A percentile compares a stretch with the other conserved stretches of the same genome.
These are phyloP conservation scores for Drosophila tani DNA, from an alignment of 1,140 invertebrate genomes.

Conservation along the genomic window DNA sequence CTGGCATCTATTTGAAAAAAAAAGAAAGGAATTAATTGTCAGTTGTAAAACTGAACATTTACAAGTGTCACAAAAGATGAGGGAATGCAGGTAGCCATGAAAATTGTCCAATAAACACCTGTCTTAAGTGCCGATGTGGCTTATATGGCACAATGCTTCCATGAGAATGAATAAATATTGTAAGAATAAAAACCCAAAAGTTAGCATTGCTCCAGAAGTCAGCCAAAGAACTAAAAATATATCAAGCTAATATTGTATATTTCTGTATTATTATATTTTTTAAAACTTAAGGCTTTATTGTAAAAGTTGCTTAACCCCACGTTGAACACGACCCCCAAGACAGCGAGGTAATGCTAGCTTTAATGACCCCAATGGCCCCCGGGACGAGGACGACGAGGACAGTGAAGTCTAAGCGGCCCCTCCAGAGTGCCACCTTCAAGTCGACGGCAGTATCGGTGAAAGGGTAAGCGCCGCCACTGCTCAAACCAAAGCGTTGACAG, in stretches of 20 bases:
- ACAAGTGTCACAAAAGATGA: neutral
- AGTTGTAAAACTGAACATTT: slow-evolving; percentile 52
- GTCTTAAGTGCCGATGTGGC: no score
- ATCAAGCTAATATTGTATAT: slow-evolving; percentile 1
- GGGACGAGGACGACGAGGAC: slow-evolving; percentile 1
- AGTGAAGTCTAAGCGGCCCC: neutral
- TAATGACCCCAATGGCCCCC: slow-evolving; percentile 11
- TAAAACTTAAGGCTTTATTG: slow-evolving; percentile 5
- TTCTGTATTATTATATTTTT: slow-evolving; percentile 7
- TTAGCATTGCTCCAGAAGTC: slow-evolving; percentile 16
- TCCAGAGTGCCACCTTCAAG: neutral
- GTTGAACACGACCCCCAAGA: neutral
- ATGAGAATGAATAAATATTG: neutral
- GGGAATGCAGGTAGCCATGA: neutral
- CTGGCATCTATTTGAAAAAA: slow-evolving; percentile 47
- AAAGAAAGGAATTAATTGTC: slow-evolving; percentile 51
- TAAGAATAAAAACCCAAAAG: neutral
- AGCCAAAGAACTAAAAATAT: slow-evolving; percentile 5
- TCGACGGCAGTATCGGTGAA: slow-evolving; percentile 4
- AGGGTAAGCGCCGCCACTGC: slow-evolving; percentile 20
- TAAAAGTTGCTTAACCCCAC: slow-evolving; percentile 1
- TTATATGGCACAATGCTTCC: neutral
- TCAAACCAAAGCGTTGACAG: neutral
- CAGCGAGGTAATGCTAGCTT: slow-evolving; percentile 2
- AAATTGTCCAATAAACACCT: slow-evolving; percentile 17